Percentiles rank a stretch among this genome's conserved stretches.
Conservation (phyloP, 2,888 invertebrate species). For the Nezara viridula region DNA sequence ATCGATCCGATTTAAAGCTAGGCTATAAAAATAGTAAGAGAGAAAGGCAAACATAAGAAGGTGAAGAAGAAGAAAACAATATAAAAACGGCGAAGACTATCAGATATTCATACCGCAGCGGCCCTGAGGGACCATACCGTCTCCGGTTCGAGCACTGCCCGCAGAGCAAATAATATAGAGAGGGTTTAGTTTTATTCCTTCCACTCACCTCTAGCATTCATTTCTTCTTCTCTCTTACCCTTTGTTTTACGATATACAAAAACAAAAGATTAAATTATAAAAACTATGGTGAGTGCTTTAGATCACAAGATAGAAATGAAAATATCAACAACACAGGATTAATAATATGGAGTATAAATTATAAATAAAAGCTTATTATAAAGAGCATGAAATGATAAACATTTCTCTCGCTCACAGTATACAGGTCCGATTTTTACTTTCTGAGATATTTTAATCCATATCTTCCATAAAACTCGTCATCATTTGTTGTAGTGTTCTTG, state of each 20-base stretch:
- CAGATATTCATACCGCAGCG: slow-evolving; percentile 21
- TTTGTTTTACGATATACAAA: not conserved
- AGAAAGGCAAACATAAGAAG: not conserved
- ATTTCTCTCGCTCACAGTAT: no score
- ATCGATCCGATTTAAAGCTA: not conserved
- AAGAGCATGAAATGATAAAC: no score
- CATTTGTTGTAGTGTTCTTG: no score
- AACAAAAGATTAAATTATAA: no score
- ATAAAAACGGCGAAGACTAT: not conserved
- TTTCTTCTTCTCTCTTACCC: not conserved
- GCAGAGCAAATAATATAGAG: not conserved
- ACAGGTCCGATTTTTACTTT: no score
- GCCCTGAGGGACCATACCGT: not conserved
- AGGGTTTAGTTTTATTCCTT: not conserved
- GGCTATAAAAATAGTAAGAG: not conserved
- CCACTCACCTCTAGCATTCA: not conserved
- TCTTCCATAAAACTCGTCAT: no score
- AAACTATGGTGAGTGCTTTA: no score
- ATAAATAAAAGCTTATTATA: no score
- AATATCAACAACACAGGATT: no score
- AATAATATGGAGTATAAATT: no score
- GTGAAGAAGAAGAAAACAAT: not conserved
- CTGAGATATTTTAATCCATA: no score
- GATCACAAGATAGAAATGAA: no score
- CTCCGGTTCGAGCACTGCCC: not conserved